Evolutionary conservation across 1,140 invertebrate species (phyloP).

Genomic region (Lamellibrachia luymesi): DNA sequence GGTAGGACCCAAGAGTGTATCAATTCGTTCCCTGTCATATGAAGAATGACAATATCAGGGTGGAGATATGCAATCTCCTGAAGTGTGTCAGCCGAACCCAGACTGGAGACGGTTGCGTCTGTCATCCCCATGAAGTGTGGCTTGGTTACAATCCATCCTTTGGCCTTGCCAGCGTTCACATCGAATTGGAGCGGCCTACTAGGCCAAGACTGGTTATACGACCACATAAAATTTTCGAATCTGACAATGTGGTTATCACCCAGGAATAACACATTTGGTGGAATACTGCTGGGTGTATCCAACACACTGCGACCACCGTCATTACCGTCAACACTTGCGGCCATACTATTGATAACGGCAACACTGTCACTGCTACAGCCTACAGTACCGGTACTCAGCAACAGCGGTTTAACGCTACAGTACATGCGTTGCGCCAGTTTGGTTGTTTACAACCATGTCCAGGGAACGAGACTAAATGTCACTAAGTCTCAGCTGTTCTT

Average conservation of each 20-base stretch:
- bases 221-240: too few species aligned
- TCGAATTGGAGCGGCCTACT: background rate
- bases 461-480: background rate
- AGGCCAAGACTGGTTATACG: too few species aligned
- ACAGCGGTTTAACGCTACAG: too few species aligned
- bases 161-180: too few species aligned
- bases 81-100: background rate
- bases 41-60: background rate
- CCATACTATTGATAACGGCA: background rate
- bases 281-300: too few species aligned
- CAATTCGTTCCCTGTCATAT: background rate
- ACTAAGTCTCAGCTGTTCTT: background rate
- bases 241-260: background rate
- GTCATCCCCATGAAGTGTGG: background rate
- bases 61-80: background rate
- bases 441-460: too few species aligned
- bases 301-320: too few species aligned
- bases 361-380: too few species aligned
- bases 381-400: too few species aligned
- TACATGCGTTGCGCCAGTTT: too few species aligned
- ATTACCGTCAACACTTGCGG: background rate
- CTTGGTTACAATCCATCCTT: background rate
- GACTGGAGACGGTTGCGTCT: background rate
- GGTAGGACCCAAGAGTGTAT: background rate
- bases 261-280: background rate